Evolutionary conservation across 2,113 vertebrate species (phyloP).

Genomic region (Addax nasomaculatus): DNA sequence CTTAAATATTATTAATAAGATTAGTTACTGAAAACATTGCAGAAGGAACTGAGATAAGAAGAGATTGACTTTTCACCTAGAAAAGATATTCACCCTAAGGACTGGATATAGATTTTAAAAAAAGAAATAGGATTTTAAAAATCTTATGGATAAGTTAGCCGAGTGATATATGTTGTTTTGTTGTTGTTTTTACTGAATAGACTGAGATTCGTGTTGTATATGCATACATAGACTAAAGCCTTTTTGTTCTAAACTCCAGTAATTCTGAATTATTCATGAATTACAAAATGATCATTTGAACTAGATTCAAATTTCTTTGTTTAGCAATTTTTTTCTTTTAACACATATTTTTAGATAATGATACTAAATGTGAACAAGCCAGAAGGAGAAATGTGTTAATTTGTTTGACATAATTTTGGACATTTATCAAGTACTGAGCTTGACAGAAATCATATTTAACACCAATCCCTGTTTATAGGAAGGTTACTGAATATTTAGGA

Average conservation of each 20-base stretch:
- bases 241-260: not conserved
- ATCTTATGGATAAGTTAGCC: not conserved
- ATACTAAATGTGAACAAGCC: not conserved
- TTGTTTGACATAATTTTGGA: conserved; percentile 8
- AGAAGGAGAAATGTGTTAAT: not conserved
- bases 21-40: not conserved
- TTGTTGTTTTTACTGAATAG: not conserved
- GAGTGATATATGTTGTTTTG: not conserved
- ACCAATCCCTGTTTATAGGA: not conserved
- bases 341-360: not conserved
- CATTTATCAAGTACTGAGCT: not conserved
- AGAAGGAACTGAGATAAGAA: not conserved
- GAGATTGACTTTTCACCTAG: not conserved
- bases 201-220: not conserved
- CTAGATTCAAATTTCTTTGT: not conserved
- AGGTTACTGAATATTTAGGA: not conserved
- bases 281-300: not conserved
- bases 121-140: not conserved
- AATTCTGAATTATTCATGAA: not conserved
- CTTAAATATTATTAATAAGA: not conserved
- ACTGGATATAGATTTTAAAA: not conserved
- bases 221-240: not conserved
- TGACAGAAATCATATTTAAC: not conserved
- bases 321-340: not conserved
- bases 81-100: not conserved